Evolutionary conservation across 2,113 vertebrate genomes (phyloP), one percentile per base, ranked within the genome.

Genomic region (Morone saxatilis): DNA sequence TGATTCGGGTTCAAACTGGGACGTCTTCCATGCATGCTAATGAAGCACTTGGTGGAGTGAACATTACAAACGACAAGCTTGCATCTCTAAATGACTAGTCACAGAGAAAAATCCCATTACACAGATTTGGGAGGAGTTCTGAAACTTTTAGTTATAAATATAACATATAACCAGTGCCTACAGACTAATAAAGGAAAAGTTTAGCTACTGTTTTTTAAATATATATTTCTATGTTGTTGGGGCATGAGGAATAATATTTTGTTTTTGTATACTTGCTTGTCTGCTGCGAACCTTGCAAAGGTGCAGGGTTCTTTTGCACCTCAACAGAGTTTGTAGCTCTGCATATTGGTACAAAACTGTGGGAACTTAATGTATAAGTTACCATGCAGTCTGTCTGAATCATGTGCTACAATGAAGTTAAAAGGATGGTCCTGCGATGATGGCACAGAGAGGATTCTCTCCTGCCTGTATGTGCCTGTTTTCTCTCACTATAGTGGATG

Each of bases 1-100:
- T 31, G 50, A 17, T 4, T 25, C 22, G 17, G 48, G 50, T 8
- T 68, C 9, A 53, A 25, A 48, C n/a, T 11, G 45, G 5, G 51
- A 13, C 19, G 10, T 20, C 13, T 68, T 13, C 6, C 13, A 40
- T 36, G 13, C 5, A 57, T 88, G 60, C 60, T 71, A 84, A 88
- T 70, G 11, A 78, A 5, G 8, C 8, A n/a, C 51, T 65, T 17
- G 36, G 17, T 53, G 13, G 47, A 17, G 10, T 54, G 43, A 22
- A 20, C 47, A 5, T 43, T 72, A 22, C 31, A 47, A 12, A 43
- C 8, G 3, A 45, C 6, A 8, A 47, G 36, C 14, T 63, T 14
- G 36, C 5, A 22, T n/a, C 31, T 43, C 40, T 73, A 19, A n/a
- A 22, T 56, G 25, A 7, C 16, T 43, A 4, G 6, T 67, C 31